These are phyloP conservation scores for Hassar affinis DNA, from an alignment of 2,113 vertebrate species.

Conservation along the genomic window DNA sequence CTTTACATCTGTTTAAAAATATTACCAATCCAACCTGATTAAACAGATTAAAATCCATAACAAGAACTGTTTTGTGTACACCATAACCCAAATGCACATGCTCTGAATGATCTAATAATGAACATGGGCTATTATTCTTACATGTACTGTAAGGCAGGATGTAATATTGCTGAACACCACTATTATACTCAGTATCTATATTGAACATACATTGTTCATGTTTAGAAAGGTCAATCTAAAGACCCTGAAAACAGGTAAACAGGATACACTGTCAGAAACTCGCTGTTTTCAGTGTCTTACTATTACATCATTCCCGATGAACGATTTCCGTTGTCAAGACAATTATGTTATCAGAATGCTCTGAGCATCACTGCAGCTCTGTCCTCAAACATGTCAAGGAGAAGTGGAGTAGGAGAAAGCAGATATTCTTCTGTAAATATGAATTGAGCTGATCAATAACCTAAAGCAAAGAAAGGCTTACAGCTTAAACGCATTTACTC, in stretches of 20 bases:
- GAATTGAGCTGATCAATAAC: conserved; percentile 65
- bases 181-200: too few species aligned
- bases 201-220: not conserved
- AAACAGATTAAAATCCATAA: not conserved
- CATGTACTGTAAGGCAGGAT: not conserved
- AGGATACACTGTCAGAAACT: not conserved
- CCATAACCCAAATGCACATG: not conserved
- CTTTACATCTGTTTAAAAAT: not conserved
- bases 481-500: conserved; percentile 57
- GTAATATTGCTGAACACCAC: not conserved
- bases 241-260: not conserved
- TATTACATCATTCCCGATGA: not conserved
- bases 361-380: not conserved
- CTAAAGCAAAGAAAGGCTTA: conserved; percentile 56
- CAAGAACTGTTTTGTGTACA: not conserved
- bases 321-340: not conserved
- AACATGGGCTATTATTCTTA: not conserved
- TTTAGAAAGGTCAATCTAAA: not conserved
- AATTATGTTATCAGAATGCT: not conserved
- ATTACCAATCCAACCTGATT: not conserved
- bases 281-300: conserved; percentile 6
- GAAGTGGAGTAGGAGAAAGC: conserved; percentile 7
- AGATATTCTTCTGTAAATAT: conserved; percentile 60
- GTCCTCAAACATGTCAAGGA: not conserved
- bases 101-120: too few species aligned